These are phyloP conservation scores for Xestia sexstrigata DNA, from an alignment of 2,888 invertebrate species.

Conservation along the genomic window DNA sequence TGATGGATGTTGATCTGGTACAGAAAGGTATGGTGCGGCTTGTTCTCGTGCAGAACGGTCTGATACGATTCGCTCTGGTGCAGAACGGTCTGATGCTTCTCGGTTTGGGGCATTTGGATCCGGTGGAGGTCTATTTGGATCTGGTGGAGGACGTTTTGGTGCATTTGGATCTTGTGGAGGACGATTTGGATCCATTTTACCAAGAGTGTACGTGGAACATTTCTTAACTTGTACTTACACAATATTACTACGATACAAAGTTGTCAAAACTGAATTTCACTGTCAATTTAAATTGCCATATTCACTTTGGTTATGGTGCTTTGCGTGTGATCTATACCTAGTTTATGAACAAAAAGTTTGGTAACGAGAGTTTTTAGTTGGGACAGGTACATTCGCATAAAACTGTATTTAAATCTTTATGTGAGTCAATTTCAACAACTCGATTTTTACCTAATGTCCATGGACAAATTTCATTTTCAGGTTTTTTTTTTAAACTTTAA, in stretches of 20 bases:
- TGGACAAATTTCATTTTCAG: too few species aligned
- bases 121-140: background rate
- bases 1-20: too few species aligned
- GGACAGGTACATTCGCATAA: too few species aligned
- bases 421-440: too few species aligned
- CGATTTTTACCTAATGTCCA: too few species aligned
- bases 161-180: background rate
- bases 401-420: too few species aligned
- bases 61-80: background rate
- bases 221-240: conserved; percentile 19
- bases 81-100: too few species aligned
- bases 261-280: conserved; percentile 46
- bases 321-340: background rate
- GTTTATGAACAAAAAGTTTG: conserved; percentile 5
- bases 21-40: too few species aligned
- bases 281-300: conserved; percentile 40
- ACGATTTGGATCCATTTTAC: conserved; percentile 38
- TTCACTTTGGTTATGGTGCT: conserved; percentile 52
- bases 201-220: conserved; percentile 12
- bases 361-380: too few species aligned
- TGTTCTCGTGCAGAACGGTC: too few species aligned
- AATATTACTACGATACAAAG: conserved; percentile 13
- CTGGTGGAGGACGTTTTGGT: background rate
- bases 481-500: too few species aligned
- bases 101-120: background rate